A percentile compares a stretch with the other conserved stretches of the same genome.
Evolutionary conservation across 2,888 invertebrate genomes (phyloP).

Genomic region (Keiferia lycopersicella): DNA sequence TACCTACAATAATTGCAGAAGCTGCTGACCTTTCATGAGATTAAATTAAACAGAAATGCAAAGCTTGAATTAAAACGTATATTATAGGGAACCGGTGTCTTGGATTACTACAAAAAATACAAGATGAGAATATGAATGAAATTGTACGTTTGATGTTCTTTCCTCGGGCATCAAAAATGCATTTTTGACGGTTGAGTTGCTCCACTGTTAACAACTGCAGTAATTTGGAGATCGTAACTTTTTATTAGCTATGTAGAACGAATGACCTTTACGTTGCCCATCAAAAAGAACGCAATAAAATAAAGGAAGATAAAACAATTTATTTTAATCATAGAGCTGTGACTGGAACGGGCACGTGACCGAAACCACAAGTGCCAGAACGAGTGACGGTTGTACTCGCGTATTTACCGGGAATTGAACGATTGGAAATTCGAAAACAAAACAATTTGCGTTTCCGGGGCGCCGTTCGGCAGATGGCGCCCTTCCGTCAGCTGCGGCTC

Average conservation of each 20-base stretch:
- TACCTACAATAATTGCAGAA: constrained; percentile 16
- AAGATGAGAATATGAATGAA: constrained; percentile 26
- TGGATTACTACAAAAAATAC: constrained; percentile 23
- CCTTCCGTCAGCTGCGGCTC: constrained; percentile 77
- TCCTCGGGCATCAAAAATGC: constrained; percentile 41
- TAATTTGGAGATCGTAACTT: constrained; percentile 32
- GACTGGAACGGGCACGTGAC: constrained; percentile 51
- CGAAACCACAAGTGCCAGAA: constrained; percentile 51
- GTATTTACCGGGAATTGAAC: constrained; percentile 52
- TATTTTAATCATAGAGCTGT: constrained; percentile 40
- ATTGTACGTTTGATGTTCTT: constrained; percentile 33
- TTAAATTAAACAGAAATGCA: constrained; percentile 28
- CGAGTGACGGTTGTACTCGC: constrained; percentile 33
- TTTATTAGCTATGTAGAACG: constrained; percentile 29
- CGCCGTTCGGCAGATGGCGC: constrained; percentile 73
- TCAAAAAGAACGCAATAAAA: constrained; percentile 26
- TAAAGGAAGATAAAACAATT: constrained; percentile 27
- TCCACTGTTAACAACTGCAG: constrained; percentile 35
- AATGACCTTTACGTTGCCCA: constrained; percentile 28
- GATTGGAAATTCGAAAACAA: constrained; percentile 65
- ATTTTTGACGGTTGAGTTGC: constrained; percentile 43
- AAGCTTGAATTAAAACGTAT: constrained; percentile 28
- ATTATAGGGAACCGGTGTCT: constrained; percentile 26
- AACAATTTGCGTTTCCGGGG: constrained; percentile 75
- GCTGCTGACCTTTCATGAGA: constrained; percentile 29